phyloP scores from a whole-genome alignment of 2,113 vertebrate genomes.

The Saguinus imperator region DNA sequence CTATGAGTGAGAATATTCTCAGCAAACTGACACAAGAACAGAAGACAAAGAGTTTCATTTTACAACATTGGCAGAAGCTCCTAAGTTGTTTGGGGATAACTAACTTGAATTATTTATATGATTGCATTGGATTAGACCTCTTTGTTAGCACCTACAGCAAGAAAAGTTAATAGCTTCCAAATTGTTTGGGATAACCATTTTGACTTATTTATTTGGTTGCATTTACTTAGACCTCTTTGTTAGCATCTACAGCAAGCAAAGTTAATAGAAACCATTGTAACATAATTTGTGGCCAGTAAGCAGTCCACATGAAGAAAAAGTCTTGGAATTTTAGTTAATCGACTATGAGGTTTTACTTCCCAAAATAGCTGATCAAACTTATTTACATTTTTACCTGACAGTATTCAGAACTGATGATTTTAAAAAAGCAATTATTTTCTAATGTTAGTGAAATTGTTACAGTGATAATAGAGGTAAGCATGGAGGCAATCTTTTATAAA shows the following conservation, averaged over 20 bases:
- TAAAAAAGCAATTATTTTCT: constrained; percentile 7
- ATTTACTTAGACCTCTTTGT: too few relatives aligned
- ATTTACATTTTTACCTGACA: not conserved
- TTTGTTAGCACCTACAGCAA: not conserved
- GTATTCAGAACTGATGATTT: not conserved
- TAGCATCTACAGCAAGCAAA: too few relatives aligned
- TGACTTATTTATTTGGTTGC: too few relatives aligned
- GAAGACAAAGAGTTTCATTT: not conserved
- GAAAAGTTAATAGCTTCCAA: not conserved
- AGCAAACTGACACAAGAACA: too few relatives aligned
- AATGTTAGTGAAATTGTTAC: constrained; percentile 19
- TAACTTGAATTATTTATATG: not conserved
- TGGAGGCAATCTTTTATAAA: constrained; percentile 20
- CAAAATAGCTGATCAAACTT: constrained; percentile 2
- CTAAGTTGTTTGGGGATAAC: not conserved
- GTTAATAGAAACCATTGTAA: not conserved
- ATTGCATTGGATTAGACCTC: not conserved
- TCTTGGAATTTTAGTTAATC: constrained; percentile 6
- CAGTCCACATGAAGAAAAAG: not conserved
- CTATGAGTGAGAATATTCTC: too few relatives aligned
- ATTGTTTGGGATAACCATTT: too few relatives aligned
- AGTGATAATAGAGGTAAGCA: not conserved
- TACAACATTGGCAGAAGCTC: not conserved
- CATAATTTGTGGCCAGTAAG: not conserved
- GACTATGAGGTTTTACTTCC: not conserved